Evolutionary conservation across 2,888 invertebrate genomes (phyloP).

Genomic region (Leucoma salicis): DNA sequence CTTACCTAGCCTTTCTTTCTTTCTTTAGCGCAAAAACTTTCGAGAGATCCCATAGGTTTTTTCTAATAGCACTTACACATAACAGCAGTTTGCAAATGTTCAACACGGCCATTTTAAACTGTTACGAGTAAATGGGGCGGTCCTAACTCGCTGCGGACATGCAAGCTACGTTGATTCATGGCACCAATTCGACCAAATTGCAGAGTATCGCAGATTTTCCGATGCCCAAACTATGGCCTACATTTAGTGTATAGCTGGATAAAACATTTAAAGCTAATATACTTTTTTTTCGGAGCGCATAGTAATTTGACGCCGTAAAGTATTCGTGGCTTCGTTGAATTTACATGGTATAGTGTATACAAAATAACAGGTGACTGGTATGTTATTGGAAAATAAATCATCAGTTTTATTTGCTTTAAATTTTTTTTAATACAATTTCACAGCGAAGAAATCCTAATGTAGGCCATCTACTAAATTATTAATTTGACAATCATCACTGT

Average conservation of each 20-base stretch:
- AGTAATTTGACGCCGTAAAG: slow-evolving; percentile 42
- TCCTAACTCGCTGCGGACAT: slow-evolving; percentile 40
- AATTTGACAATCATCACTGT: too few relatives aligned
- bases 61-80: slow-evolving; percentile 24
- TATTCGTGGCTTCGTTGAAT: slow-evolving; percentile 37
- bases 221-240: slow-evolving; percentile 11
- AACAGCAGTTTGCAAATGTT: slow-evolving; percentile 31
- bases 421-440: too few relatives aligned
- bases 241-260: slow-evolving; percentile 28
- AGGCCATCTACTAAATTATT: too few relatives aligned
- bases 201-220: slow-evolving; percentile 21
- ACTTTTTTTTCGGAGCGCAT: too few relatives aligned
- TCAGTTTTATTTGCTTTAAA: slow-evolving; percentile 19
- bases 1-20: too few relatives aligned
- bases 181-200: slow-evolving; percentile 40
- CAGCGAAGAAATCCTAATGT: too few relatives aligned
- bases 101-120: slow-evolving; percentile 48
- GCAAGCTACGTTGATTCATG: slow-evolving; percentile 40
- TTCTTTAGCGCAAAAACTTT: too few relatives aligned
- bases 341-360: too few relatives aligned
- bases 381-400: slow-evolving; percentile 31
- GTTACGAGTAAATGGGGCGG: slow-evolving; percentile 31
- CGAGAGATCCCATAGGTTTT: too few relatives aligned
- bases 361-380: too few relatives aligned
- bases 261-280: slow-evolving; percentile 36